phyloP scores from a whole-genome alignment of 2,888 invertebrate species.

The Dioctria rufipes region DNA sequence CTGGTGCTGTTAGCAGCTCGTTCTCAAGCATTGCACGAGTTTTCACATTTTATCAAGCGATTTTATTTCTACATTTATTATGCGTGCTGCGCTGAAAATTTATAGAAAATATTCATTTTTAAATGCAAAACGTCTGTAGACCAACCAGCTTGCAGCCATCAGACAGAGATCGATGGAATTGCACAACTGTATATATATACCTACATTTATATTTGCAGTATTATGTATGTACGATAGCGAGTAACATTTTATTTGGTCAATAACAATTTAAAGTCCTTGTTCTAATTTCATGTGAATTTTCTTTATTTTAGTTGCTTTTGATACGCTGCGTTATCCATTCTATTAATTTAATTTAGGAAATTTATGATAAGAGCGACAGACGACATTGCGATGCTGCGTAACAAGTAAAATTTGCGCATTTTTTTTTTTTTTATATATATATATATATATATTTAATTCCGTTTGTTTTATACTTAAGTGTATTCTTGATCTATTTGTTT shows the following conservation, averaged over 20 bases:
- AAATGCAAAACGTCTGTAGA: not conserved
- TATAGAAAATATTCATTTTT: not conserved
- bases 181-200: not conserved
- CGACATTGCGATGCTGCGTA: not conserved
- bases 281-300: constrained; percentile 18
- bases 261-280: constrained; percentile 14
- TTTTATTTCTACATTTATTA: constrained; percentile 3
- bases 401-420: not conserved
- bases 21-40: not conserved
- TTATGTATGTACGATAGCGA: not conserved
- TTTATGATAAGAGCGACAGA: not conserved
- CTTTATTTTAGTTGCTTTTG: constrained; percentile 5
- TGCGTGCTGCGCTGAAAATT: not conserved
- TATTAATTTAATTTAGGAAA: not conserved
- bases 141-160: no score
- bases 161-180: not conserved
- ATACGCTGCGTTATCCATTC: no score
- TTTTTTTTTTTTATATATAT: no score
- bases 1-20: not conserved
- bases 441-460: not conserved
- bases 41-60: not conserved
- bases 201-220: not conserved
- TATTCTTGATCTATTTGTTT: not conserved
- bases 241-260: not conserved
- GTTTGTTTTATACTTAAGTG: not conserved